Conservation (phyloP, 2,113 vertebrate genomes). For the Eudyptes chrysolophus region DNA sequence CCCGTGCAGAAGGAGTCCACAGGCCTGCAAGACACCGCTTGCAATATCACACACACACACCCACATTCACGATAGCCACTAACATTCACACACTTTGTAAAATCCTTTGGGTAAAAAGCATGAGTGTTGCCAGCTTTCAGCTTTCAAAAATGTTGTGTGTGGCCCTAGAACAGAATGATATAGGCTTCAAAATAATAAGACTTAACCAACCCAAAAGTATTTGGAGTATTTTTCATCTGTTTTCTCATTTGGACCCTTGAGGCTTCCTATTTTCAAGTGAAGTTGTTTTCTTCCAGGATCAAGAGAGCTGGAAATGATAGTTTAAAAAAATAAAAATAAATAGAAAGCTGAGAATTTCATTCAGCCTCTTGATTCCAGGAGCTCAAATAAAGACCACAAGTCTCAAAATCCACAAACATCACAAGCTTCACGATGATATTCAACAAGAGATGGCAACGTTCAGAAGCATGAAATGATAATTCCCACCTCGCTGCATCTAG, state of each 20-base stretch:
- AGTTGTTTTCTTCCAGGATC: slow-evolving; percentile 65
- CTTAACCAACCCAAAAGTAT: slow-evolving; percentile 50
- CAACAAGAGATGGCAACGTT: neutral
- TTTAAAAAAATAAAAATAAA: slow-evolving; percentile 52
- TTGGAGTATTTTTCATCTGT: slow-evolving; percentile 50
- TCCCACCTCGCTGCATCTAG: neutral
- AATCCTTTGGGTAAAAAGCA: slow-evolving; percentile 7
- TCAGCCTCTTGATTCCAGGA: slow-evolving; percentile 51
- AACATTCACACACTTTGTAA: neutral
- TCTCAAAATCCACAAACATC: slow-evolving; percentile 53
- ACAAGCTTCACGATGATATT: neutral
- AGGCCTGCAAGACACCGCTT: accelerated
- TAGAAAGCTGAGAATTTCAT: slow-evolving; percentile 61
- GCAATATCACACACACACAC: neutral
- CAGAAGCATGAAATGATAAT: slow-evolving; percentile 17
- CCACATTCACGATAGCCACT: neutral
- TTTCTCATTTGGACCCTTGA: slow-evolving; percentile 48
- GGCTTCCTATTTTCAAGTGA: slow-evolving; percentile 62
- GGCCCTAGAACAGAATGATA: slow-evolving; percentile 44
- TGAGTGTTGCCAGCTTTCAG: neutral
- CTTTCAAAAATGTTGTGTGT: slow-evolving; percentile 51
- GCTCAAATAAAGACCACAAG: slow-evolving; percentile 53
- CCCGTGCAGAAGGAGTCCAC: neutral
- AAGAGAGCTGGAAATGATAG: slow-evolving; percentile 54
- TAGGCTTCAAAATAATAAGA: slow-evolving; percentile 39